A percentile compares a stretch with the other conserved stretches of the same genome.
phyloP scores from a whole-genome alignment of 2,888 invertebrate genomes.

The Chymomyza fuscimana region DNA sequence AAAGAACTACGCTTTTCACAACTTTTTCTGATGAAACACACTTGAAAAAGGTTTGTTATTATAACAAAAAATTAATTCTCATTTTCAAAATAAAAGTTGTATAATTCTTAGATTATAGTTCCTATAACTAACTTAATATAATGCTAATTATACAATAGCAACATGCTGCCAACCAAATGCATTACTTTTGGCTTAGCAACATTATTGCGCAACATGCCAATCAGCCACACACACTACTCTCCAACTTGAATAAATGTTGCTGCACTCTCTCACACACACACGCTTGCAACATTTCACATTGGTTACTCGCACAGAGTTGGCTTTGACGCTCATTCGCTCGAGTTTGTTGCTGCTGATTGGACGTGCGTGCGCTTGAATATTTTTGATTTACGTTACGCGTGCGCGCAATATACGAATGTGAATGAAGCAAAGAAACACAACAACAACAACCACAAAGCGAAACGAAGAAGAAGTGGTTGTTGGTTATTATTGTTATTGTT shows the following conservation, averaged over 20 bases:
- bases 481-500: not conserved
- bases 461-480: not conserved
- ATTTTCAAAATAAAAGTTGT: no score
- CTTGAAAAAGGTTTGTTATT: no score
- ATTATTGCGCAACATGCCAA: slow-evolving; percentile 22
- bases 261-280: not conserved
- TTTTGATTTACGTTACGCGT: slow-evolving; percentile 48
- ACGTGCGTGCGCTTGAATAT: slow-evolving; percentile 41
- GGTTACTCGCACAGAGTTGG: no score
- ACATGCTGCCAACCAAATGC: slow-evolving; percentile 3
- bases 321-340: not conserved
- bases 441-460: slow-evolving; percentile 13
- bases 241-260: not conserved
- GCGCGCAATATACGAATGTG: slow-evolving; percentile 41
- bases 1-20: no score
- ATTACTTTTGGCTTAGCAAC: slow-evolving; percentile 1
- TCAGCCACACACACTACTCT: no score
- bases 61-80: no score
- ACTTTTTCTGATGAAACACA: no score
- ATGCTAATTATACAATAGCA: not conserved
- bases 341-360: slow-evolving; percentile 58
- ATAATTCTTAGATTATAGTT: not conserved
- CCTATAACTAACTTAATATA: no score
- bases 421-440: slow-evolving; percentile 23
- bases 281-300: no score